Evolutionary conservation across 53 echinoderm and acorn worm species (phyloP), one percentile per base, ranked within the genome.

Genomic region (Antedon mediterranea): DNA sequence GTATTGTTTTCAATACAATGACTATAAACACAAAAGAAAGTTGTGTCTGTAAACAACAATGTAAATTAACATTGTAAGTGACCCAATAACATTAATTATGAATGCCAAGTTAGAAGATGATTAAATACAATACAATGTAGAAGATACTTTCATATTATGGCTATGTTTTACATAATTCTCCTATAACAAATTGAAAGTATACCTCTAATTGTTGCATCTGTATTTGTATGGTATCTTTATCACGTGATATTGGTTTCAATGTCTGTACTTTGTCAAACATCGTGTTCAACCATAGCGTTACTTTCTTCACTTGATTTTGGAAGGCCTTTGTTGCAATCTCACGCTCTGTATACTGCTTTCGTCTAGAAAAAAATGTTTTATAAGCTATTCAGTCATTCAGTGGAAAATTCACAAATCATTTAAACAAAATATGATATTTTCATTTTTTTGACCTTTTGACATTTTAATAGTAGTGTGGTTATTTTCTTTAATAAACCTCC

Each of bases 131-230:
- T 28, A 6, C 3, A 0, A 15, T 0, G 18, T 30, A 74, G 0
- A 76, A 0, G 31, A 29, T 30, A 76, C 28, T 27, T 72, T 6
- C 7, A 23, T 6, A 8, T 73, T 29, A 6, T 7, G 8, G 73
- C 18, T 72, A 23, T 72, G 15, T 26, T n/a, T n/a, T n/a, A n/a
- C n/a, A n/a, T n/a, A n/a, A n/a, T 29, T 14, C 72, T 7, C 4
- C 14, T 74, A 32, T 11, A 74, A 14, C 13, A 74, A 32, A 32
- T 32, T 30, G 72, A 11, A 18, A 28, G 27, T 79, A 27, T 74
- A 98, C 98, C 93, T 98, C 86, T 0, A 92, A 84, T 37, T 98
- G 92, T 75, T 91, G 88, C 75, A 98, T 88, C 81, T 98, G 98
- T 73, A 92, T 93, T 70, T 90, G 84, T 82, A 98, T 90, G 33